These are phyloP conservation scores for Hormiphora californensis DNA, from an alignment of 37 sponge, comb jelly and placozoan species.

Conservation along the genomic window DNA sequence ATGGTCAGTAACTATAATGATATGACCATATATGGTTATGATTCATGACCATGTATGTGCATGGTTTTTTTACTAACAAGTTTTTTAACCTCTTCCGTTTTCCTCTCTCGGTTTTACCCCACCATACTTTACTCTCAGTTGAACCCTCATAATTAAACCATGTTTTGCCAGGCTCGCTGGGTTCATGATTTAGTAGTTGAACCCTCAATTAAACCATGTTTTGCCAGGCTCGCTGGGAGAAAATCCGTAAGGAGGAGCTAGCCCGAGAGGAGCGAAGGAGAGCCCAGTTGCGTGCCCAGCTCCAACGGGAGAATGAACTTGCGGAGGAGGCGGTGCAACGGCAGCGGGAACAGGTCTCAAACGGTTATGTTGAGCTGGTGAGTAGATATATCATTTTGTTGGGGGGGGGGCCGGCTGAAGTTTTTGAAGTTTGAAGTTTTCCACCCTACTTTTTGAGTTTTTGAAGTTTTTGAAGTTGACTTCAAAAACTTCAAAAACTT, in stretches of 20 bases:
- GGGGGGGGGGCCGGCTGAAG: no score
- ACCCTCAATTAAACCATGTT: not conserved
- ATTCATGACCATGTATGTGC: no score
- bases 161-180: no score
- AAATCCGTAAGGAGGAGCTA: slow-evolving; percentile 14
- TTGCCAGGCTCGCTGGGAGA: slow-evolving; percentile 24
- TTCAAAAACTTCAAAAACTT: not conserved
- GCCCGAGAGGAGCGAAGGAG: slow-evolving; percentile 8
- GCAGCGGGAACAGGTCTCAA: not conserved
- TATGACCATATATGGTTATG: no score
- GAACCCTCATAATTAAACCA: no score
- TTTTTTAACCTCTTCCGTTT: no score
- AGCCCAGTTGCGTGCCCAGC: not conserved
- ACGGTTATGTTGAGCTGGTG: slow-evolving; percentile 51
- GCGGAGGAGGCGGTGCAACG: slow-evolving; percentile 1
- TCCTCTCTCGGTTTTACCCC: no score
- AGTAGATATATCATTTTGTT: not conserved
- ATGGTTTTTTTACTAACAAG: no score
- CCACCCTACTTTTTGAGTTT: not conserved
- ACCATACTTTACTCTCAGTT: no score
- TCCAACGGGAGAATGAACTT: not conserved
- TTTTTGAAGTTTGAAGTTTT: no score
- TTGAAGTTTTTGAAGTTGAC: not conserved
- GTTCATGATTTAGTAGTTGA: not conserved
- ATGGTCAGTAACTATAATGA: no score